Percentiles rank a stretch among this genome's conserved stretches.
Evolutionary conservation across 2,797 vertebrate species (phyloP).

Genomic region (Pseudochromis fuscus): DNA sequence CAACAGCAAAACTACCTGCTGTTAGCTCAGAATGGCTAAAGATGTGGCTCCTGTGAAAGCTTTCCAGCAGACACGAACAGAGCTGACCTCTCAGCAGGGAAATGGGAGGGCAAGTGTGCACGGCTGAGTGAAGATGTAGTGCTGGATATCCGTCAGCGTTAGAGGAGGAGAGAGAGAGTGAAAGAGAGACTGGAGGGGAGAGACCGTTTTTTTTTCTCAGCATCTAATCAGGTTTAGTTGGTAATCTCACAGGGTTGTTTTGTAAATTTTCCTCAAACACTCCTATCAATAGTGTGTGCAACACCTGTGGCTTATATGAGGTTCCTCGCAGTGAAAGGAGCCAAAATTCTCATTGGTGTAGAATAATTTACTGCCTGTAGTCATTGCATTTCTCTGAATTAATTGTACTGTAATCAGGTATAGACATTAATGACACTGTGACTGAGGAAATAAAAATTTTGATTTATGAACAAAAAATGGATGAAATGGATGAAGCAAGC

Average conservation of each 20-base stretch:
- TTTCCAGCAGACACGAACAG: constrained; percentile 48
- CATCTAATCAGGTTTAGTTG: constrained; percentile 28
- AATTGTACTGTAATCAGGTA: too few species aligned
- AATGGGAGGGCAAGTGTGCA: constrained; percentile 63
- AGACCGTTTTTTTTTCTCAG: constrained; percentile 58
- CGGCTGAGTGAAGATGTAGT: constrained; percentile 74
- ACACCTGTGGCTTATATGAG: constrained; percentile 25
- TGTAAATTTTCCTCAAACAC: constrained; percentile 48
- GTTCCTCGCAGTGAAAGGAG: constrained; percentile 19
- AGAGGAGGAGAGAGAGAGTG: constrained; percentile 40
- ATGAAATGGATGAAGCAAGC: too few species aligned
- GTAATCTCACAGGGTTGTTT: constrained; percentile 48
- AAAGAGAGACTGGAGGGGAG: constrained; percentile 51
- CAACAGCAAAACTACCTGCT: constrained; percentile 57
- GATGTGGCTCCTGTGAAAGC: constrained; percentile 52
- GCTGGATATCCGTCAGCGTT: constrained; percentile 70
- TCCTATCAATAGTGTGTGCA: constrained; percentile 32
- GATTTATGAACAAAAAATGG: too few species aligned
- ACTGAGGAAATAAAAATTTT: too few species aligned
- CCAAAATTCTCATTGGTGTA: background rate
- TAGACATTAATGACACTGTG: background rate
- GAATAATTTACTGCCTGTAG: background rate
- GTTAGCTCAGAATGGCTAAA: constrained; percentile 49
- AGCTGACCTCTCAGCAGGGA: constrained; percentile 73
- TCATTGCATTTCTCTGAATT: too few species aligned